Evolutionary conservation across 2,113 vertebrate genomes (phyloP).

Genomic region (Pomatostomus ruficeps): DNA sequence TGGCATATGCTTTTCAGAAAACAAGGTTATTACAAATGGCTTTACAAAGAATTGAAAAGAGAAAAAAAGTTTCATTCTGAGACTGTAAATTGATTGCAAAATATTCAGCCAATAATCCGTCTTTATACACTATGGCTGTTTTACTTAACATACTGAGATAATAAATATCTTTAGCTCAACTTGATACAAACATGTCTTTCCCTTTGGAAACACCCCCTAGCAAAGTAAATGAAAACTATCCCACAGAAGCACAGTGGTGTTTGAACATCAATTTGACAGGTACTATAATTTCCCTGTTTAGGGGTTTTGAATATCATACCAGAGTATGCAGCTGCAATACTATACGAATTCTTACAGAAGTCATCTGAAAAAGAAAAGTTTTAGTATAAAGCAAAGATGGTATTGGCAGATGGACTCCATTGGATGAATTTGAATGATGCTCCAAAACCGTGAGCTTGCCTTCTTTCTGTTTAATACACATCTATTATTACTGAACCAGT

Average conservation of each 20-base stretch:
- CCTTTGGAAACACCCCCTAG: conserved; percentile 64
- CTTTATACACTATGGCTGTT: conserved; percentile 27
- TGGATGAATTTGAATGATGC: conserved; percentile 55
- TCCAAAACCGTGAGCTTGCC: conserved; percentile 54
- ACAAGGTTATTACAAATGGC: conserved; percentile 51
- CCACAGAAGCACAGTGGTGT: conserved; percentile 63
- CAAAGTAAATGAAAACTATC: conserved; percentile 61
- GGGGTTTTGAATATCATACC: conserved; percentile 49
- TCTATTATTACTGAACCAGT: conserved; percentile 58
- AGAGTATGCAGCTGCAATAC: conserved; percentile 28
- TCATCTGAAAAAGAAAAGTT: conserved; percentile 55
- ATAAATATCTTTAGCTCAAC: conserved; percentile 67
- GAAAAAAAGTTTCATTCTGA: conserved; percentile 52
- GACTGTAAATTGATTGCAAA: conserved; percentile 52
- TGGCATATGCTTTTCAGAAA: conserved; percentile 26
- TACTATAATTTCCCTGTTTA: conserved; percentile 69
- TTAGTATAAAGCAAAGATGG: conserved; percentile 41
- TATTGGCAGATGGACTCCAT: neutral
- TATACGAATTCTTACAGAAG: conserved; percentile 44
- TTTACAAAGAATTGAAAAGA: conserved; percentile 64
- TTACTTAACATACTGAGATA: conserved; percentile 56
- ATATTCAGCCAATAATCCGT: conserved; percentile 56
- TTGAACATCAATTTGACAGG: conserved; percentile 66
- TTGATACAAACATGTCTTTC: conserved; percentile 70
- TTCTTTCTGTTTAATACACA: conserved; percentile 57